Conservation (phyloP, 2,113 vertebrate species). For the Crotophaga sulcirostris region DNA sequence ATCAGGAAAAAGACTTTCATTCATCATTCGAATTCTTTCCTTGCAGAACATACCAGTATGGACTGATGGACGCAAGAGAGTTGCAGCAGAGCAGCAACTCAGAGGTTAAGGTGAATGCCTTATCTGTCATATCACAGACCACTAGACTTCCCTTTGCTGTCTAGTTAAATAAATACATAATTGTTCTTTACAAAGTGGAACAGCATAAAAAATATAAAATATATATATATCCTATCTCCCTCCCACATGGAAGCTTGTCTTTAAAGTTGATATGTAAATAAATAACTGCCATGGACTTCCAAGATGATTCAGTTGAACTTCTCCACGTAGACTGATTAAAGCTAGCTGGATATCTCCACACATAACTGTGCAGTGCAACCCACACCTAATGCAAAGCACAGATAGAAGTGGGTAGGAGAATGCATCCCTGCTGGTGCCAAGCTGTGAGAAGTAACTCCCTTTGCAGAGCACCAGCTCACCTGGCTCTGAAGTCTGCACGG, state of each 20-base stretch:
- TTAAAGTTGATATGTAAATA: background rate
- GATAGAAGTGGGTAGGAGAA: background rate
- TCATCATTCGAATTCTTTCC: background rate
- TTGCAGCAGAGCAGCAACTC: background rate
- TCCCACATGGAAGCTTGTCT: background rate
- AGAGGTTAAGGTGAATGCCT: background rate
- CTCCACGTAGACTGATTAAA: background rate
- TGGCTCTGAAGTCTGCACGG: background rate
- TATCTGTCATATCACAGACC: background rate
- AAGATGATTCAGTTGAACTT: background rate
- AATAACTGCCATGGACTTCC: background rate
- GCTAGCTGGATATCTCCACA: background rate
- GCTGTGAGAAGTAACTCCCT: background rate
- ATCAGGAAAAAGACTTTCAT: background rate
- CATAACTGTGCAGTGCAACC: background rate
- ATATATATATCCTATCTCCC: background rate
- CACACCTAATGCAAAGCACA: background rate
- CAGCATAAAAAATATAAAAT: background rate
- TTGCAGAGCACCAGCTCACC: background rate
- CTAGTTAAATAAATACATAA: background rate
- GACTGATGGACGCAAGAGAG: background rate
- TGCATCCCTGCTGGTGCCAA: background rate
- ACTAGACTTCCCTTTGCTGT: background rate
- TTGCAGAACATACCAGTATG: background rate
- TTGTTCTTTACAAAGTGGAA: background rate